These are phyloP conservation scores for Sicus ferrugineus DNA, from an alignment of 2,888 invertebrate genomes.

Conservation along the genomic window DNA sequence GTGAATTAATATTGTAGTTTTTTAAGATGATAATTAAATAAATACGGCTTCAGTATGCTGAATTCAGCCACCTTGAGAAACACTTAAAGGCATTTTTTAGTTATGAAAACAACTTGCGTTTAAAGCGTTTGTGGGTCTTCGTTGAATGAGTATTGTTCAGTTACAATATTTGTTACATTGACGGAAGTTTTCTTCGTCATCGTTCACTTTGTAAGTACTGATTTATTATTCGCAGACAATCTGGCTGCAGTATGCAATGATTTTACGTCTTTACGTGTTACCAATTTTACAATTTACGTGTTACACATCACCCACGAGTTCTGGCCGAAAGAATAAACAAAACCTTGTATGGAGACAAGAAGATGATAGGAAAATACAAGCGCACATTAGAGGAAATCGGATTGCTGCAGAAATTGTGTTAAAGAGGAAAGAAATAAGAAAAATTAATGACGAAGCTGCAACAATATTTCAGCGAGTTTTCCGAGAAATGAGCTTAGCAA, in stretches of 20 bases:
- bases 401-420: not conserved
- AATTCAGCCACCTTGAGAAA: not conserved
- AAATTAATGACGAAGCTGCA: conserved; percentile 4
- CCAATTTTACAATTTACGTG: not conserved
- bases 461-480: not conserved
- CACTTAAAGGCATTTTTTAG: not conserved
- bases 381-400: not conserved
- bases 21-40: no score
- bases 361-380: conserved; percentile 1
- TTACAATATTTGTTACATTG: not conserved
- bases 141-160: not conserved
- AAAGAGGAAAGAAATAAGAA: not conserved
- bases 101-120: not conserved
- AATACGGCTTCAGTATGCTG: no score
- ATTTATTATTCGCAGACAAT: conserved; percentile 20
- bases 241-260: conserved; percentile 11
- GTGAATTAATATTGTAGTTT: not conserved
- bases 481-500: not conserved
- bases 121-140: not conserved
- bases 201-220: not conserved
- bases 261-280: conserved; percentile 2
- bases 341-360: not conserved
- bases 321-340: not conserved
- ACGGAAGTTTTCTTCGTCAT: not conserved
- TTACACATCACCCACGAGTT: not conserved